Evolutionary conservation across 2,797 vertebrate species (phyloP).

Genomic region (Acipenser oxyrinchus): DNA sequence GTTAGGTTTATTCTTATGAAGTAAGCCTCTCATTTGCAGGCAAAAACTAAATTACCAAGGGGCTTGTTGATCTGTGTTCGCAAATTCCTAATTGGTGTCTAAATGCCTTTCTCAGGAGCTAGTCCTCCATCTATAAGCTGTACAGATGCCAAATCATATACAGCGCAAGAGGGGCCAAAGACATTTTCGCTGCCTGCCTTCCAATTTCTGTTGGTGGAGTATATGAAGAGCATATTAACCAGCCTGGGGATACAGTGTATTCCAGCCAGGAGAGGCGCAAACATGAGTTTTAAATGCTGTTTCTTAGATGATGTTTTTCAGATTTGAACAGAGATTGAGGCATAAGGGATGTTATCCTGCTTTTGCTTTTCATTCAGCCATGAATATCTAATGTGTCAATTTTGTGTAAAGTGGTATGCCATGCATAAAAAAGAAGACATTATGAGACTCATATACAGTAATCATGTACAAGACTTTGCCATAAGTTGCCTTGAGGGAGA

Average conservation of each 20-base stretch:
- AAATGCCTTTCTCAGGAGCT: conserved; percentile 27
- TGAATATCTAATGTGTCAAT: conserved; percentile 73
- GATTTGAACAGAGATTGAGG: conserved; percentile 43
- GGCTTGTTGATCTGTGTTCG: conserved; percentile 29
- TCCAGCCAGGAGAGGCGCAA: conserved; percentile 26
- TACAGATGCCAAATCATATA: conserved; percentile 30
- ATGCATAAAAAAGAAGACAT: conserved; percentile 62
- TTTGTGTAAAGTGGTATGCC: conserved; percentile 62
- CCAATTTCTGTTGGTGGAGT: conserved; percentile 22
- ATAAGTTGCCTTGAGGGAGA: conserved; percentile 57
- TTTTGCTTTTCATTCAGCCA: conserved; percentile 49
- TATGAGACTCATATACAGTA: conserved; percentile 56
- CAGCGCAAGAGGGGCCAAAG: conserved; percentile 19
- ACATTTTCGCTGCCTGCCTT: conserved; percentile 29
- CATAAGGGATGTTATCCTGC: conserved; percentile 49
- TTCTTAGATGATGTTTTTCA: conserved; percentile 42
- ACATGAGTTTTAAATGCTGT: conserved; percentile 38
- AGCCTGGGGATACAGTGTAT: conserved; percentile 20
- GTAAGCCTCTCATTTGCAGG: conserved; percentile 25
- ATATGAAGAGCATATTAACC: conserved; percentile 29
- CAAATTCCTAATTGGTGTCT: conserved; percentile 30
- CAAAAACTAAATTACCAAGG: conserved; percentile 24
- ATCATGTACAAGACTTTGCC: conserved; percentile 66
- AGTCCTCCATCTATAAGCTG: conserved; percentile 23
- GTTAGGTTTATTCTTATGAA: conserved; percentile 27